Base-by-base conservation (phyloP, 2,888 invertebrate genomes). In the Anticlea derivata region DNA sequence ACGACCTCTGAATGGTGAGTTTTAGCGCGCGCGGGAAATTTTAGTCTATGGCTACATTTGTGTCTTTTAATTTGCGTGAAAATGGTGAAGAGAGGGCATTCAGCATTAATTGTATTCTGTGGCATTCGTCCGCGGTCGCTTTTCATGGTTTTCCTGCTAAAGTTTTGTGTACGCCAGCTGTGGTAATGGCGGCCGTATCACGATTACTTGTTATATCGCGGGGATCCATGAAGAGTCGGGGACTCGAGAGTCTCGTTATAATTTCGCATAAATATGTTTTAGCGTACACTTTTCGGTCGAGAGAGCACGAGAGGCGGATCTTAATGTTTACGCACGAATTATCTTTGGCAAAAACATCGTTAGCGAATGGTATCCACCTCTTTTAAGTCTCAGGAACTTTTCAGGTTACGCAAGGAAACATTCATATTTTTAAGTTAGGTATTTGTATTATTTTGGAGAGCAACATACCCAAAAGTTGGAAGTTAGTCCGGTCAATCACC, bases 11-110 rank as follows among this genome's bases (percentile, higher is more conserved):
- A 88, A 87, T 87, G 85, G 82, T 79, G 80, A 70, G 80, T 80
- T 86, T 87, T 85, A 86, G 73, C 84, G 77, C 71, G 75, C 80
- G 77, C 80, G 78, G 79, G 37, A 75, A 75, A 74, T 74, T 78
- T 74, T 80, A 77, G 76, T 82, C 78, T 86, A 79, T 83, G 78
- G 73, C 60, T 75, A 65, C 78, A 75, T 84, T 83, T 84, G 83
- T 82, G 80, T 86, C 84, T 89, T 88, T 90, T 88, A 88, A 89
- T 90, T 89, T 87, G 86, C 83, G 86, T 86, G 75, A 87, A 89
- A 88, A 86, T 86, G 85, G 79, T 80, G 80, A 76, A 72, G 78
- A 80, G 83, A 77, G 71, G 80, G 82, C 75, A 80, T 79, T 72
- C 75, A 71, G 63, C 66, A 76, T 82, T 77, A 77, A 78, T 69